Evolutionary conservation across 2,888 invertebrate species (phyloP), one percentile per base, ranked within the genome.

Genomic region (Eilema caniola): DNA sequence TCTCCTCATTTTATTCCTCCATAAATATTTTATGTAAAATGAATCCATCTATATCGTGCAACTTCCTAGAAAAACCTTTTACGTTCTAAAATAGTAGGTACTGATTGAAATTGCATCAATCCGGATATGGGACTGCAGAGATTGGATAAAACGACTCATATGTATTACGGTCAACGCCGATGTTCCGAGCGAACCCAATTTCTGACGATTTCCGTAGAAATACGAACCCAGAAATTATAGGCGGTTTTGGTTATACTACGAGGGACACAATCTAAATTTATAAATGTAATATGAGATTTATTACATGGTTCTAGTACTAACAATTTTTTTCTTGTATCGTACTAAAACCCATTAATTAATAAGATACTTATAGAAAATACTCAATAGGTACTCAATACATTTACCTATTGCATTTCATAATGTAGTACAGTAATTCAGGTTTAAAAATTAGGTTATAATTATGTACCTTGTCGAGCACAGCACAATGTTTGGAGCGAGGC

Each of bases 131-230:
- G 25, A 28, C 10, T 14, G 11, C 70, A 53, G 59, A 64, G 67
- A 71, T 71, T 71, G 71, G 63, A 67, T 67, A 47, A 63, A 64
- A 47, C 62, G 53, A 47, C 65, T 69, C 64, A 53, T 71, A 24
- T 37, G 37, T 62, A 67, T 64, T 41, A 67, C 67, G 59, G 71
- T 67, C 71, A 67, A 64, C 59, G 31, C 31, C 62, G 66, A 56
- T 56, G 66, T 62, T 56, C 66, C 57, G 59, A n/a, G 41, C 12
- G 31, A 41, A 70, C 62, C 62, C 59, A 57, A 70, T 70, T 62
- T 66, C 70, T 63, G 47, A 12, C 62, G 62, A 57, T 62, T 66
- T 66, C 67, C 67, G 67, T 8, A 47, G 56, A 66, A 70, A 57
- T 62, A 67, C 25, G 20, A 61, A 57, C 57, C 37, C 37, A 20